A percentile compares a stretch with the other conserved stretches of the same genome.
phyloP scores from a whole-genome alignment of 2,113 vertebrate species.

The Chamaea fasciata region DNA sequence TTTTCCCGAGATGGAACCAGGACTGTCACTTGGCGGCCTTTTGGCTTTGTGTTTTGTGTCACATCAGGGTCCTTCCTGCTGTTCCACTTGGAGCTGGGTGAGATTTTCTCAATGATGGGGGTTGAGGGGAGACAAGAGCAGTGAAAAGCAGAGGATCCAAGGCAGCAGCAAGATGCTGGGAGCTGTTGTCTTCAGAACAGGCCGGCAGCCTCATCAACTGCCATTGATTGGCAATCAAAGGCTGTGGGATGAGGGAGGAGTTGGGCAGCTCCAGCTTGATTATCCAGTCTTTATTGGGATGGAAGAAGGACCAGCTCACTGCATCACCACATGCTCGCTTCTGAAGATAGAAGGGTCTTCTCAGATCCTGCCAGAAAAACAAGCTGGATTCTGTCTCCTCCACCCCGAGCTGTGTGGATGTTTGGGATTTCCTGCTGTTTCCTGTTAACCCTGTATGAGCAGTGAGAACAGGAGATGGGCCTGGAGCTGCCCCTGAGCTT shows the following conservation, averaged over 20 bases:
- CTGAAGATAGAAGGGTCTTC: neutral
- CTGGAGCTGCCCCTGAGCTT: neutral
- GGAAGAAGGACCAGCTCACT: neutral
- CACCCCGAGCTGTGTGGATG: neutral
- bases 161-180: neutral
- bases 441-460: neutral
- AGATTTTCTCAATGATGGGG: neutral
- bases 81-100: neutral
- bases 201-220: neutral
- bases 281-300: fast-evolving
- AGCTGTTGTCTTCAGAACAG: neutral
- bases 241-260: neutral
- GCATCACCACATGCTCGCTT: neutral
- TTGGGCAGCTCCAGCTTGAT: neutral
- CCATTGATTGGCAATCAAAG: neutral
- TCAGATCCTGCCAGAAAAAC: neutral
- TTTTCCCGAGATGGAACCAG: neutral
- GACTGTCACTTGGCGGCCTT: neutral
- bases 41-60: neutral
- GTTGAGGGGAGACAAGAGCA: neutral
- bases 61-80: neutral
- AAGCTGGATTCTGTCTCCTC: neutral
- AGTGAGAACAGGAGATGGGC: neutral
- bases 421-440: neutral
- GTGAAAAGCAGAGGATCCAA: neutral